Conservation (phyloP, 2,888 invertebrate genomes). For the Acanthopleura granulata region DNA sequence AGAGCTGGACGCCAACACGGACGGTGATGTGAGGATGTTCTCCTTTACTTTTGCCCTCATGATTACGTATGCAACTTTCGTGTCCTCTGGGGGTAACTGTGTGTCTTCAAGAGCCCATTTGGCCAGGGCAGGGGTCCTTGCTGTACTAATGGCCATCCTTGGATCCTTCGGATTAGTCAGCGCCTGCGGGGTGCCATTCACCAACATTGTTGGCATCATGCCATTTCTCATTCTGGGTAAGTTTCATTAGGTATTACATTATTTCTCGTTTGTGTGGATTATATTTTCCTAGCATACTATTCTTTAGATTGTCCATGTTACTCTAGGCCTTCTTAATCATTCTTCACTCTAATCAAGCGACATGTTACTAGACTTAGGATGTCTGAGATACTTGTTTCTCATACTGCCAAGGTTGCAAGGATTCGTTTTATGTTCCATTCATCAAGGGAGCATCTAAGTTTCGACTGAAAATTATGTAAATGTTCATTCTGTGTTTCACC, state of each 20-base stretch:
- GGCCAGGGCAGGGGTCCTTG: slow-evolving; percentile 42
- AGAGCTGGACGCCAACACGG: slow-evolving; percentile 19
- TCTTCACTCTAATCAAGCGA: no score
- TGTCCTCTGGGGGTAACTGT: slow-evolving; percentile 37
- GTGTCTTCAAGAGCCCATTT: slow-evolving; percentile 38
- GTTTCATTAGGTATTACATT: neutral
- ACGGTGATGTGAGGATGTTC: slow-evolving; percentile 19
- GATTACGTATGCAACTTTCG: slow-evolving; percentile 31
- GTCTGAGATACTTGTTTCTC: no score
- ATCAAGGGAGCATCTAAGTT: no score
- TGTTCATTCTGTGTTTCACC: no score
- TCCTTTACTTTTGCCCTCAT: slow-evolving; percentile 25
- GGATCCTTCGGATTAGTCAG: slow-evolving; percentile 46
- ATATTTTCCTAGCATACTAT: no score
- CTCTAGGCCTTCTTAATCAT: no score
- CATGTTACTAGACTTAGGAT: no score
- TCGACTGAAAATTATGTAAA: no score
- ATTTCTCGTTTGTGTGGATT: no score
- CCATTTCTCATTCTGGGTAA: slow-evolving; percentile 18
- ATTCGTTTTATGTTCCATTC: no score
- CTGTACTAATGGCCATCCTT: slow-evolving; percentile 46
- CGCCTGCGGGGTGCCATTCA: slow-evolving; percentile 22
- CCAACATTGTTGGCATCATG: slow-evolving; percentile 13
- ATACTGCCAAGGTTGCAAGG: no score
- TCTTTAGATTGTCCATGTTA: no score